Evolutionary conservation across 2,888 invertebrate genomes (phyloP).

Genomic region (Caenorhabditis afra): DNA sequence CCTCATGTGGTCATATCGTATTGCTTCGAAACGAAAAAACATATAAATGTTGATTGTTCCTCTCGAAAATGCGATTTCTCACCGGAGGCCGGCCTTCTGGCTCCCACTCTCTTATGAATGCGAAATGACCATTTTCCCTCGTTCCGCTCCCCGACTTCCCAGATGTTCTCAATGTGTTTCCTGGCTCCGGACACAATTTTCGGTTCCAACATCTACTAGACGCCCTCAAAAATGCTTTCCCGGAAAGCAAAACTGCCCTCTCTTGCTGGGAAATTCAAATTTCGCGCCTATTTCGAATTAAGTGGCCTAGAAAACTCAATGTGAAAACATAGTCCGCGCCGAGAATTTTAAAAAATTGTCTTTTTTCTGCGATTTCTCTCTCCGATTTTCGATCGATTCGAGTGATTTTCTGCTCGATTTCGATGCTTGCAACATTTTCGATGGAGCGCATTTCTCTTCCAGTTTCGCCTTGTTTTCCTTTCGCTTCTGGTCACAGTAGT

Average conservation of each 20-base stretch:
- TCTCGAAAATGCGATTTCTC: background rate
- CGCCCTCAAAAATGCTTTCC: too few species aligned
- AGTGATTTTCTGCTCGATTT: too few species aligned
- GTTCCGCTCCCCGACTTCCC: conserved; percentile 4
- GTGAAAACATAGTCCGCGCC: too few species aligned
- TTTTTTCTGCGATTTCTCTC: background rate
- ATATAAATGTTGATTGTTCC: too few species aligned
- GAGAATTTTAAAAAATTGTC: too few species aligned
- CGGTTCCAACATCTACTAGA: too few species aligned
- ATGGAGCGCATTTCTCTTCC: background rate
- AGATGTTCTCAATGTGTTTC: conserved; percentile 55
- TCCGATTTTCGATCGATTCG: background rate
- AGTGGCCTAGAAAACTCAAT: too few species aligned
- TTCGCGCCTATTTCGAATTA: too few species aligned
- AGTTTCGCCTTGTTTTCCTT: conserved; percentile 17
- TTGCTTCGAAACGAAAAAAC: too few species aligned
- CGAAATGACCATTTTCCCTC: conserved; percentile 8
- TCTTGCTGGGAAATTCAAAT: too few species aligned
- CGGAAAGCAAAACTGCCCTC: too few species aligned
- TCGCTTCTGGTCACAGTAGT: conserved; percentile 12
- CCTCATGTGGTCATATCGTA: background rate
- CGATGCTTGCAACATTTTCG: background rate
- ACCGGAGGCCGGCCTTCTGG: too few species aligned
- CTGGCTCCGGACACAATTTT: background rate
- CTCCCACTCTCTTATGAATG: conserved; percentile 28